These are phyloP conservation scores for Sinocyclocheilus rhinocerous DNA, from an alignment of 2,113 vertebrate species.

Conservation along the genomic window DNA sequence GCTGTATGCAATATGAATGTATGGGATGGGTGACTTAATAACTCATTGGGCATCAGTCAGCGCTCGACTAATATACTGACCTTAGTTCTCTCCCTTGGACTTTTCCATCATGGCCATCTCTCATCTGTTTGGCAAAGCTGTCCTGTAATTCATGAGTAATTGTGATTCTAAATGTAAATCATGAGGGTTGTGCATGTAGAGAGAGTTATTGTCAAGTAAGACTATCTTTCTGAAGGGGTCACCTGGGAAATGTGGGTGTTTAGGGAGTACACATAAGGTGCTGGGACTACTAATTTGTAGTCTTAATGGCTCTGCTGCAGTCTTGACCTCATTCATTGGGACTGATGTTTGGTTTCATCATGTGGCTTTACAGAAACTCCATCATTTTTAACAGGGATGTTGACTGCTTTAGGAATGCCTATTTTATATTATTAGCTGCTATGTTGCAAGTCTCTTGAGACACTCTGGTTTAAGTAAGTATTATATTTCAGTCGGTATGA, in stretches of 20 bases:
- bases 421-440: neutral
- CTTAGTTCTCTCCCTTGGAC: slow-evolving; percentile 27
- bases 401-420: slow-evolving; percentile 30
- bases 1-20: neutral
- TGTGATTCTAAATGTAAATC: slow-evolving; percentile 18
- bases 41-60: slow-evolving; percentile 39
- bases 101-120: slow-evolving; percentile 5
- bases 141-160: neutral
- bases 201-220: slow-evolving; percentile 3
- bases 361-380: slow-evolving; percentile 5
- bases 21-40: slow-evolving; percentile 31
- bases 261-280: neutral
- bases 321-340: slow-evolving; percentile 10
- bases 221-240: slow-evolving; percentile 12
- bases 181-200: neutral
- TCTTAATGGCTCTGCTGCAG: neutral
- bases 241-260: slow-evolving; percentile 12
- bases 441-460: slow-evolving; percentile 23
- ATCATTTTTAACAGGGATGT: slow-evolving; percentile 25
- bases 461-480: neutral
- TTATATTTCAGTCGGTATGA: slow-evolving; percentile 11
- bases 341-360: neutral
- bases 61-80: neutral
- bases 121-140: slow-evolving; percentile 13
- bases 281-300: slow-evolving; percentile 18